Percentiles rank a stretch among this genome's conserved stretches.
Conservation (phyloP, 2,113 vertebrate species). For the Tupaia chinensis region DNA sequence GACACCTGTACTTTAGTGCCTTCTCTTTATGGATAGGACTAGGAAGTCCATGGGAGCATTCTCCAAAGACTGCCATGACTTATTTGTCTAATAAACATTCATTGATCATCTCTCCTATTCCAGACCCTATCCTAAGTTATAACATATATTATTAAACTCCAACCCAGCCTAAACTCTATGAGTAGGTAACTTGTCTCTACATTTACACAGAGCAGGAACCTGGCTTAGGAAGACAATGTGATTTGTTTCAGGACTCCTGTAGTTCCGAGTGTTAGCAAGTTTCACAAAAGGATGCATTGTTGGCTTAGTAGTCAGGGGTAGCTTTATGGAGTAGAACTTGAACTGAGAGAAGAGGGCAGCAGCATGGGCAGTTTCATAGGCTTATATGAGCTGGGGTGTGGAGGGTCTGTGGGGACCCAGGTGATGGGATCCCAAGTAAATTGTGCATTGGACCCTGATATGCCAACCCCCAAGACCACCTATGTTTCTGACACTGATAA, state of each 20-base stretch:
- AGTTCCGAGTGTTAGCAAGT: neutral
- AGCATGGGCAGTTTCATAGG: accelerated
- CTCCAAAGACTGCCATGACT: neutral
- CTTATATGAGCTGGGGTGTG: accelerated
- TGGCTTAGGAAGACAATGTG: neutral
- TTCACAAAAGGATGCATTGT: neutral
- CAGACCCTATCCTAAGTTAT: neutral
- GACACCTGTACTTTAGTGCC: neutral
- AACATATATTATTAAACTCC: neutral
- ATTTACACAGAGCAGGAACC: neutral
- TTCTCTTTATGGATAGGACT: neutral
- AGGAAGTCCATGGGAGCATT: neutral
- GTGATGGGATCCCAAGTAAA: accelerated
- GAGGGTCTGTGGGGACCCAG: accelerated
- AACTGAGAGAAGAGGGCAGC: neutral
- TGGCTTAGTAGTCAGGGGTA: neutral
- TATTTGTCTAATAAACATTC: slow-evolving; percentile 41
- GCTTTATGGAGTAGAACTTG: neutral
- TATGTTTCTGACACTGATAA: neutral
- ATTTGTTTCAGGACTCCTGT: neutral
- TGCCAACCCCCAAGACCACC: neutral
- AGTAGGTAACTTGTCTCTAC: neutral
- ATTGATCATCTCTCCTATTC: neutral
- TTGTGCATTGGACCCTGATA: neutral
- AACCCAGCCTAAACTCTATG: neutral